Base-by-base conservation (phyloP, 1,140 invertebrate genomes). In the Asbolus verrucosus region DNA sequence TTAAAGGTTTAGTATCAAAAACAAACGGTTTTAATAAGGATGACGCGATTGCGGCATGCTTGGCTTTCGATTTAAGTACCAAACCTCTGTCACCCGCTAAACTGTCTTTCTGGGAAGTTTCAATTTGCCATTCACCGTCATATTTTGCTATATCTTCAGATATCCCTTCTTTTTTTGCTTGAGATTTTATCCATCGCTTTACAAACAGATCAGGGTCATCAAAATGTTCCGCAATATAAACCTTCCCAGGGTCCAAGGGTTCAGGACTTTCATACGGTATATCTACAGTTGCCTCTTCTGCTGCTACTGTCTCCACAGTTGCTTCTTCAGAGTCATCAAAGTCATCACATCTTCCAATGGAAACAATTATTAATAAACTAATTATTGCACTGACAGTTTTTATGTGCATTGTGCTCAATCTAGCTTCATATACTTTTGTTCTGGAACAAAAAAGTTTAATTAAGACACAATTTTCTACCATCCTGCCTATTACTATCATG, bases 121-220 rank as follows among this genome's bases (percentile, higher is more conserved):
- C 95, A n/a, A 98, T 83, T 76, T 83, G 82, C 88, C 88, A 89
- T 77, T 85, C 84, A 83, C 97, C 97, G 85, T 98, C 94, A 84
- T 98, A 98, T 86, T 98, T 97, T 1, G 95, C 92, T 70, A 98
- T 92, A 71, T 91, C 89, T 71, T 96, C 95, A 75, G 97, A 94
- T 6, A 90, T 91, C 65, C 90, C 94, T 71, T 98, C 94, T 82
- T 98, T 98, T 81, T 96, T 98, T 0, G 97, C 93, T 81, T 94
- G 87, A 0, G 97, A 98, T 70, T 89, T 84, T 0, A 95, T 83
- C 97, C 97, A 99, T 69, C 83, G 88, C 75, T 90, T 91, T 15
- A 88, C 87, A 71, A 95, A 94, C 18, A 84, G 83, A 9, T 88
- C 86, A 24, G 83, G 80, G 83, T 95, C 88, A 81, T 98, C 94